Evolutionary conservation across 2,113 vertebrate species (phyloP).

Genomic region (Oncorhynchus mykiss): DNA sequence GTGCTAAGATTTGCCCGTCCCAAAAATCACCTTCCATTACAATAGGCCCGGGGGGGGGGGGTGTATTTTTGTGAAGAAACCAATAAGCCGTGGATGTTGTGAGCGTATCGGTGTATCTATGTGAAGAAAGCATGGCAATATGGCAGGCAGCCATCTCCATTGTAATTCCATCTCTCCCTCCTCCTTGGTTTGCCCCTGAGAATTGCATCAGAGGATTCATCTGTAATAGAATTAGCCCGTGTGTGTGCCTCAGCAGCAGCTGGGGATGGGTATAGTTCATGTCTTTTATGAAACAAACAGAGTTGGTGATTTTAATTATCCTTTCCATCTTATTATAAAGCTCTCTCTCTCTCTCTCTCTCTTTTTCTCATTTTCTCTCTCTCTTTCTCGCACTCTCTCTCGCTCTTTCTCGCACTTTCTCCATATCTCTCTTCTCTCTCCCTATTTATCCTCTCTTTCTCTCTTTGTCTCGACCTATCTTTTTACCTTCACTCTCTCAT

Average conservation of each 20-base stretch:
- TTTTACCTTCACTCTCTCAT: background rate
- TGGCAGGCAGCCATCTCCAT: conserved; percentile 24
- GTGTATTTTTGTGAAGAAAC: too few species aligned
- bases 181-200: conserved; percentile 45
- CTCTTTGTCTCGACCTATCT: conserved; percentile 1
- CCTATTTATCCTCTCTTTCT: background rate
- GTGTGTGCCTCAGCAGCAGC: conserved; percentile 17
- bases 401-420: too few species aligned
- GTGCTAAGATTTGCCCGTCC: conserved; percentile 28
- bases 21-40: conserved; percentile 33
- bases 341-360: background rate
- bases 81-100: background rate
- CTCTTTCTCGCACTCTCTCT: too few species aligned
- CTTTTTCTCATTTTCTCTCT: too few species aligned
- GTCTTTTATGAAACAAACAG: conserved; percentile 57
- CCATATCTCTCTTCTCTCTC: too few species aligned
- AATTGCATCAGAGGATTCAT: conserved; percentile 40
- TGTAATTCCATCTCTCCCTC: conserved; percentile 47
- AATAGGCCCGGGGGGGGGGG: background rate
- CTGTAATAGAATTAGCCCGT: conserved; percentile 47
- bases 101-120: conserved; percentile 2
- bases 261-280: conserved; percentile 38
- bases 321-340: conserved; percentile 39
- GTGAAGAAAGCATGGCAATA: conserved; percentile 13
- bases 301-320: conserved; percentile 54